phyloP scores from a whole-genome alignment of 2,888 invertebrate species.

The Rosalia funebris region DNA sequence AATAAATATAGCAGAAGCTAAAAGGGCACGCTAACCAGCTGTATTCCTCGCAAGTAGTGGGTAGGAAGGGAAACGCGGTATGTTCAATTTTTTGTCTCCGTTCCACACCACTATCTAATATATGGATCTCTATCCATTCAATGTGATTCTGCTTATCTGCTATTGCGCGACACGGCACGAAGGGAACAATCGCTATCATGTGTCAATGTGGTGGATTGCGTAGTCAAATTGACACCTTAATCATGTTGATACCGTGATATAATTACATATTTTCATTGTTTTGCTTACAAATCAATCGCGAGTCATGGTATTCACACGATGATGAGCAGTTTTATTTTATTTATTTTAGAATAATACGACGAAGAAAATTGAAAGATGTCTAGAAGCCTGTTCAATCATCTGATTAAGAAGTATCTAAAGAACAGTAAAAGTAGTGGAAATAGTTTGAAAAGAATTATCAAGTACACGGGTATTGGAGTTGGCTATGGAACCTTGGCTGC shows the following conservation, averaged over 20 bases:
- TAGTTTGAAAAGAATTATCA: constrained; percentile 2
- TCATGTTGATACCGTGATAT: too few relatives aligned
- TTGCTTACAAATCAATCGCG: too few relatives aligned
- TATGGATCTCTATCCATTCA: neutral
- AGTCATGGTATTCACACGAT: too few relatives aligned
- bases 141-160: neutral
- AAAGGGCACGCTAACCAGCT: constrained; percentile 37
- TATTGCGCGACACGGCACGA: too few relatives aligned
- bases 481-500: constrained; percentile 7
- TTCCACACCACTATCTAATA: neutral
- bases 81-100: neutral
- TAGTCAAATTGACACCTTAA: too few relatives aligned
- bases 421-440: neutral
- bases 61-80: neutral
- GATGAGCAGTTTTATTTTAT: too few relatives aligned
- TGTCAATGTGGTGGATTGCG: too few relatives aligned
- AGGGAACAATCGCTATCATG: too few relatives aligned
- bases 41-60: constrained; percentile 19
- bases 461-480: constrained; percentile 23
- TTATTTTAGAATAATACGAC: too few relatives aligned
- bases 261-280: too few relatives aligned
- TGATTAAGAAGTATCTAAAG: neutral
- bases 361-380: constrained; percentile 23
- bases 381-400: constrained; percentile 3
- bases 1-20: constrained; percentile 45